These are phyloP conservation scores for Hermatobates lingyangjiaoensis DNA, from an alignment of 1,140 invertebrate species.

Conservation along the genomic window DNA sequence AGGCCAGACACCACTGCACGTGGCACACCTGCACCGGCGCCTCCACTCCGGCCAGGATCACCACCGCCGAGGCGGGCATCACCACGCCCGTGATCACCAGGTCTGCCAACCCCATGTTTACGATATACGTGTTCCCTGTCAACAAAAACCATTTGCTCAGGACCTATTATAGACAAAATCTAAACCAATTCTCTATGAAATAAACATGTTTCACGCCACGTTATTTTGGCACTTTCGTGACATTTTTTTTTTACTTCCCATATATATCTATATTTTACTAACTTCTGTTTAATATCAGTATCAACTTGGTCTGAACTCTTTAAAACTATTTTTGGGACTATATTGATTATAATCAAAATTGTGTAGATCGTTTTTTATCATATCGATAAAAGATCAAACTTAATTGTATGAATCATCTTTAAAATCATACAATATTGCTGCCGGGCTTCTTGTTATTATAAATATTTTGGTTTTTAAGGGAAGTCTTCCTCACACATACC, in stretches of 20 bases:
- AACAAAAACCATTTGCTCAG: constrained; percentile 9
- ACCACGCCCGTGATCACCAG: constrained; percentile 49
- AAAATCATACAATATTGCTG: too few relatives aligned
- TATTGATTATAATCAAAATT: too few relatives aligned
- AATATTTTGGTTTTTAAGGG: too few relatives aligned
- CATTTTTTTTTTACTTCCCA: neutral
- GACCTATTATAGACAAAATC: neutral
- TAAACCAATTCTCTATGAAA: neutral
- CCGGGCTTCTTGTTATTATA: too few relatives aligned
- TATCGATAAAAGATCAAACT: too few relatives aligned
- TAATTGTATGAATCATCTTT: too few relatives aligned
- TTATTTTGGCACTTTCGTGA: neutral
- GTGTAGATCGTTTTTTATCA: too few relatives aligned
- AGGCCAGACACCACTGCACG: constrained; percentile 42
- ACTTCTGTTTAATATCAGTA: too few relatives aligned
- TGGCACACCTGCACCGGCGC: constrained; percentile 39
- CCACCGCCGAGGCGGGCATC: constrained; percentile 46
- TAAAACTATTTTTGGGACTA: too few relatives aligned
- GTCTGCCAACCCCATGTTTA: constrained; percentile 57
- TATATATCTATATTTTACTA: too few relatives aligned
- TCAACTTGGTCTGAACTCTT: too few relatives aligned
- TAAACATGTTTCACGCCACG: neutral
- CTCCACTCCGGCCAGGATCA: constrained; percentile 41
- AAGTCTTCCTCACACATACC: too few relatives aligned
- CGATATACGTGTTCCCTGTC: constrained; percentile 57